phyloP scores from a whole-genome alignment of 53 echinoderm and acorn worm genomes.

The Patiria pectinifera region DNA sequence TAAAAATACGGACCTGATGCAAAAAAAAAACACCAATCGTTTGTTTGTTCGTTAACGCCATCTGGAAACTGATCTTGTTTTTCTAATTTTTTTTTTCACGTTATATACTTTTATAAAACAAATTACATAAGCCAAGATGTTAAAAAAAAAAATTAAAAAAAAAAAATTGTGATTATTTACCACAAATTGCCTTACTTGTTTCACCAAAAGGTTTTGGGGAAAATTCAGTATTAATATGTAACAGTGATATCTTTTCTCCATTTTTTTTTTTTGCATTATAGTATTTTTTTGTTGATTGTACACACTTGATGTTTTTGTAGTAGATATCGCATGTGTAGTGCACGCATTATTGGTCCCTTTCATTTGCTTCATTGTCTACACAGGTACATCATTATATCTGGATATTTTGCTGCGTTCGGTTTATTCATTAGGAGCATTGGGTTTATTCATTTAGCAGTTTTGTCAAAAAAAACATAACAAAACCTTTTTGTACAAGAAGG shows the following conservation, averaged over 20 bases:
- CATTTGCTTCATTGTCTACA: background rate
- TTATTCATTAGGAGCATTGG: no score
- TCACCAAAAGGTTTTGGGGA: background rate
- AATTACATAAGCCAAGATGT: no score
- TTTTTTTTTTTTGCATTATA: background rate
- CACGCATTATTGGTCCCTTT: background rate
- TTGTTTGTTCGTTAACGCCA: background rate
- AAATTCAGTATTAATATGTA: conserved; percentile 28
- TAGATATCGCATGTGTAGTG: background rate
- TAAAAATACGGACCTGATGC: background rate
- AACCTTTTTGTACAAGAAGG: no score
- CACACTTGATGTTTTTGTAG: background rate
- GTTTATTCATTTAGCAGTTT: no score
- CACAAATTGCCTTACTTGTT: background rate
- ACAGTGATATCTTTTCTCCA: background rate
- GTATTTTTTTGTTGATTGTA: background rate
- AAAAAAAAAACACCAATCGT: background rate
- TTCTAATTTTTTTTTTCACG: no score
- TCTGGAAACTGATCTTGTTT: no score
- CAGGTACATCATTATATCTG: background rate
- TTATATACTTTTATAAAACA: no score
- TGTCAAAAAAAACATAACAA: no score
- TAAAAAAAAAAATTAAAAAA: background rate
- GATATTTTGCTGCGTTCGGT: background rate
- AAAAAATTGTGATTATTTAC: background rate